These are phyloP conservation scores for Furcifer pardalis DNA, from an alignment of 2,797 vertebrate genomes.

Conservation along the genomic window DNA sequence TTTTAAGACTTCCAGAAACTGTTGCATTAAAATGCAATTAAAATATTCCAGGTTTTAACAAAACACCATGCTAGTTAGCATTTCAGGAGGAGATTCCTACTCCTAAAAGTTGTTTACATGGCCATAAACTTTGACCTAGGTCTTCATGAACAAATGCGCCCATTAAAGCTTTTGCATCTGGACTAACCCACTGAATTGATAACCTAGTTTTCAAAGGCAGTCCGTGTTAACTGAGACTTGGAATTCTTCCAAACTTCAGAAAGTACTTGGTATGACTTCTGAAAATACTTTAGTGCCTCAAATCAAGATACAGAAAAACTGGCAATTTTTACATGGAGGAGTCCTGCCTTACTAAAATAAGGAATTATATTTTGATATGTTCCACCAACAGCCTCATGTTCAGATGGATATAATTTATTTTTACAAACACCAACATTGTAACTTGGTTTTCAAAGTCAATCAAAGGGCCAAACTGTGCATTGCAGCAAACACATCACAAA, in stretches of 20 bases:
- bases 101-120: not conserved
- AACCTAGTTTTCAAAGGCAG: constrained; percentile 10
- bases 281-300: not conserved
- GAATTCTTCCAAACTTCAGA: not conserved
- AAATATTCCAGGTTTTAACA: not conserved
- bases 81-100: not conserved
- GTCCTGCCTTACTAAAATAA: not conserved
- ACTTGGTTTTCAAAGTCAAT: not conserved
- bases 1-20: not conserved
- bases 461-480: not conserved
- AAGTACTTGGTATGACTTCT: not conserved
- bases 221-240: not conserved
- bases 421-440: not conserved
- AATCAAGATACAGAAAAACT: too few relatives aligned
- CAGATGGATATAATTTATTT: not conserved
- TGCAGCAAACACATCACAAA: too few relatives aligned
- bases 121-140: not conserved
- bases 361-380: not conserved
- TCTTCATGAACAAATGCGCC: not conserved
- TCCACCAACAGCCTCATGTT: not conserved
- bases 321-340: too few relatives aligned
- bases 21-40: not conserved
- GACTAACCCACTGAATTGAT: constrained; percentile 3
- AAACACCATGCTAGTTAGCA: accelerated
- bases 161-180: not conserved